Evolutionary conservation across 2,113 vertebrate genomes (phyloP), one percentile per base, ranked within the genome.

Genomic region (Pachypanchax playfairii): DNA sequence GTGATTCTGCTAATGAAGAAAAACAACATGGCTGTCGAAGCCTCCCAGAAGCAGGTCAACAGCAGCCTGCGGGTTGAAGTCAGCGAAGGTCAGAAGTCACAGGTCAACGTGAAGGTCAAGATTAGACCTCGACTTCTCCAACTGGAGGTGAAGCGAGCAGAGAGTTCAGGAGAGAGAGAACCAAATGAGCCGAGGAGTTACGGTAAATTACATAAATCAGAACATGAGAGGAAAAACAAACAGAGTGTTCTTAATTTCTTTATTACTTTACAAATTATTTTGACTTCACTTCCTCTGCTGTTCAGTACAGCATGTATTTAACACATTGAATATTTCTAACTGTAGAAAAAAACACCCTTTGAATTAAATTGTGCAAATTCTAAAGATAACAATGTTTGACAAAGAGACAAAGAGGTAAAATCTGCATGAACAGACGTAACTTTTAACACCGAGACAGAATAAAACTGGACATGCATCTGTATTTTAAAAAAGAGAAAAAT

Each of bases 1-100:
- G 64, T 49, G 76, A 87, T 64, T 62, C 70, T 53, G 72, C 58
- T 90, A 93, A 91, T 91, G 87, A 93, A 83, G 73, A 87, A 83
- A 87, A 90, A 90, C 77, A 77, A 84, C 80, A 73, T 21, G 18
- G 43, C 80, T 79, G 74, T 77, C 60, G 44, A 43, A 68, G 71
- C 75, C 71, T 87, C 88, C 89, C 89, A 83, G 79, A 76, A 89
- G 84, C 67, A 51, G 75, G 77, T 80, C 79, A 64, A 76, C 62
- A 51, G 22, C n/a, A 26, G 73, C 46, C 62, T 24, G 39, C 26
- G 42, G 68, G 43, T 22, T 4, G 17, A 46, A 58, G 75, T 71
- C 75, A 63, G 43, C 1, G n/a, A 26, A 53, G 72, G 44, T 39
- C 20, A 59, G 65, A 13, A 68, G 76, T 22, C n/a, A 77, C 58